These are phyloP conservation scores for Proctacanthus coquilletti DNA, from an alignment of 1,140 invertebrate species.

Conservation along the genomic window DNA sequence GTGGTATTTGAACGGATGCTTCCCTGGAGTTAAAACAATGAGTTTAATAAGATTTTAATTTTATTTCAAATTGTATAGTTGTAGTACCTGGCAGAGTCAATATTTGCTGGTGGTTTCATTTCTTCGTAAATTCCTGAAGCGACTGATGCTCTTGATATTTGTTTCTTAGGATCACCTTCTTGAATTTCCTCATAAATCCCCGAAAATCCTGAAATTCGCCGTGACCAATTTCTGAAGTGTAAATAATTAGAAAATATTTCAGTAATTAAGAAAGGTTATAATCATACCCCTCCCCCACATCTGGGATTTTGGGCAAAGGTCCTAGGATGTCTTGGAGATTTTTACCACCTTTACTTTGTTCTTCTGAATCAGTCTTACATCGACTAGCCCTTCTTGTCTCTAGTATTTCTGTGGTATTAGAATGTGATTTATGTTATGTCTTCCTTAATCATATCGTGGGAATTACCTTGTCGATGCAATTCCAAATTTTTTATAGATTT, in stretches of 20 bases:
- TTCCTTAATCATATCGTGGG: background rate
- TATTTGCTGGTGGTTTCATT: slow-evolving; percentile 17
- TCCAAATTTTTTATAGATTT: slow-evolving; percentile 29
- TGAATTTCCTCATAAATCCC: slow-evolving; percentile 29
- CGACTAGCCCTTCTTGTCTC: slow-evolving; percentile 2
- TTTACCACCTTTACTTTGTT: background rate
- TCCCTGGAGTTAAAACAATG: slow-evolving; percentile 8
- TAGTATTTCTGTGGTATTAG: slow-evolving; percentile 4
- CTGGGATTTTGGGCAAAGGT: slow-evolving; percentile 22
- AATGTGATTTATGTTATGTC: background rate
- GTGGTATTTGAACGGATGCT: slow-evolving; percentile 13
- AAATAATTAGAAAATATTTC: background rate
- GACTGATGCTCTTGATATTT: slow-evolving; percentile 14
- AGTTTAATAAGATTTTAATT: background rate
- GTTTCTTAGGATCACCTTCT: slow-evolving; percentile 9
- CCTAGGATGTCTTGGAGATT: slow-evolving; percentile 5
- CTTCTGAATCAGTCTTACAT: too few relatives aligned
- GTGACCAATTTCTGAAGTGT: slow-evolving; percentile 9
- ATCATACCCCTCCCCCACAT: slow-evolving; percentile 3
- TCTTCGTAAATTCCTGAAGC: slow-evolving; percentile 29
- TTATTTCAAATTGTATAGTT: background rate
- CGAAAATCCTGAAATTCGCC: slow-evolving; percentile 13
- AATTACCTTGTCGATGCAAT: slow-evolving; percentile 15
- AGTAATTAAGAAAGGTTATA: background rate
- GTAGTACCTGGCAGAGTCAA: background rate